These are phyloP conservation scores for Pavo muticus DNA, from an alignment of 2,113 vertebrate species.

Conservation along the genomic window DNA sequence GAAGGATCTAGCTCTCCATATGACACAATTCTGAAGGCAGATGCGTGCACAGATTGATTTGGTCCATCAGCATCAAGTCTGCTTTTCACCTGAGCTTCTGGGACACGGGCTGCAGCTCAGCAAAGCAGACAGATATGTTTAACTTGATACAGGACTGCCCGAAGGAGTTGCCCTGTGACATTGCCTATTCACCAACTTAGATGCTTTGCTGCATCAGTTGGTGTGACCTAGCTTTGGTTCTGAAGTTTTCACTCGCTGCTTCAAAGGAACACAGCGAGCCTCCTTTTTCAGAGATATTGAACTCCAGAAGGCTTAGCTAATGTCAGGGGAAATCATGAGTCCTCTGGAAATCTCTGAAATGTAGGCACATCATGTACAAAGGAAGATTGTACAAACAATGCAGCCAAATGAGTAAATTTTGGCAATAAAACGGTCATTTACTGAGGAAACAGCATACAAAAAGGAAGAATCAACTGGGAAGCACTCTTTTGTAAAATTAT, in stretches of 20 bases:
- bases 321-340: slow-evolving; percentile 33
- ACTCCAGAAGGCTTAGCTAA: slow-evolving; percentile 4
- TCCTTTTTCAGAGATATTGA: background rate
- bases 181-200: background rate
- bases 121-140: background rate
- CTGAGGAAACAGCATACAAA: background rate
- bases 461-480: slow-evolving; percentile 35
- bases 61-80: background rate
- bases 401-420: slow-evolving; percentile 22
- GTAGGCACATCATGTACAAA: background rate
- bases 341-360: slow-evolving; percentile 34
- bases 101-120: background rate
- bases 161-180: background rate
- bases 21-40: background rate
- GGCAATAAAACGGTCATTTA: background rate
- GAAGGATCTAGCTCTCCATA: background rate
- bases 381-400: slow-evolving; percentile 1
- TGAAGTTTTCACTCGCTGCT: background rate
- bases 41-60: background rate
- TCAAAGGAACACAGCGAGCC: background rate
- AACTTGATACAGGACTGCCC: background rate
- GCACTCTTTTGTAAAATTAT: slow-evolving; percentile 21
- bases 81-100: background rate
- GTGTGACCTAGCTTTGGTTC: background rate
- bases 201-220: background rate